Percentiles rank a stretch among this genome's conserved stretches.
Evolutionary conservation across 2,888 invertebrate species (phyloP).

Genomic region (Erynnis tages): DNA sequence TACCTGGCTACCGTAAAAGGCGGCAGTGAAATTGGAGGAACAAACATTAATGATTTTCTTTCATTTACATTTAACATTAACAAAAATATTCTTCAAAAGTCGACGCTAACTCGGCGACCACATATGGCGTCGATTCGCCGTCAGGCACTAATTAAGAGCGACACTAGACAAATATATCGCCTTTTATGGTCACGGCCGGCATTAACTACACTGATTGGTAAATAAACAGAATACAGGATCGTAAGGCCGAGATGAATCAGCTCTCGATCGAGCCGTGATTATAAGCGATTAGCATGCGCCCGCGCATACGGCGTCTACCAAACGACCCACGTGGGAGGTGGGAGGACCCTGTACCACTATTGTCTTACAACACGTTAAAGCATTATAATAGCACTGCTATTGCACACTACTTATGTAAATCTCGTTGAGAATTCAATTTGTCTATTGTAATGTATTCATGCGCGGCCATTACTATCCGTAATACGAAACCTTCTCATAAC

Average conservation of each 20-base stretch:
- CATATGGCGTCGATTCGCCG: conserved; percentile 73
- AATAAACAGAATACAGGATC: conserved; percentile 73
- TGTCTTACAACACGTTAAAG: conserved; percentile 76
- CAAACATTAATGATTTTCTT: conserved; percentile 75
- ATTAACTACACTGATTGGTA: conserved; percentile 74
- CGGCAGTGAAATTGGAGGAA: conserved; percentile 53
- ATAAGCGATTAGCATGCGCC: conserved; percentile 75
- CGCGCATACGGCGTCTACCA: conserved; percentile 51
- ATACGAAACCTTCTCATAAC: conserved; percentile 50
- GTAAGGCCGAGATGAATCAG: conserved; percentile 71
- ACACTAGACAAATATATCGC: conserved; percentile 76
- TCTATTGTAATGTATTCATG: conserved; percentile 65
- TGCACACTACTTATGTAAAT: conserved; percentile 79
- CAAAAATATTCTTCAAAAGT: conserved; percentile 66
- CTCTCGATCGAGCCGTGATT: conserved; percentile 74
- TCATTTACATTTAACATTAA: conserved; percentile 69
- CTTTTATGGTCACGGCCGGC: conserved; percentile 71
- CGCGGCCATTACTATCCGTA: conserved; percentile 57
- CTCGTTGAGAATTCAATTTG: conserved; percentile 76
- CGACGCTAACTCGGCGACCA: conserved; percentile 67
- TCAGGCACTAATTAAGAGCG: conserved; percentile 73
- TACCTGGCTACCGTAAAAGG: conserved; percentile 52
- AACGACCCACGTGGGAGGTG: conserved; percentile 68
- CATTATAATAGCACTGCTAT: conserved; percentile 71
- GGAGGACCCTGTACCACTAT: conserved; percentile 66